A percentile compares a stretch with the other conserved stretches of the same genome.
Evolutionary conservation across 2,797 vertebrate species (phyloP).

Genomic region (Eupleurogrammus muticus): DNA sequence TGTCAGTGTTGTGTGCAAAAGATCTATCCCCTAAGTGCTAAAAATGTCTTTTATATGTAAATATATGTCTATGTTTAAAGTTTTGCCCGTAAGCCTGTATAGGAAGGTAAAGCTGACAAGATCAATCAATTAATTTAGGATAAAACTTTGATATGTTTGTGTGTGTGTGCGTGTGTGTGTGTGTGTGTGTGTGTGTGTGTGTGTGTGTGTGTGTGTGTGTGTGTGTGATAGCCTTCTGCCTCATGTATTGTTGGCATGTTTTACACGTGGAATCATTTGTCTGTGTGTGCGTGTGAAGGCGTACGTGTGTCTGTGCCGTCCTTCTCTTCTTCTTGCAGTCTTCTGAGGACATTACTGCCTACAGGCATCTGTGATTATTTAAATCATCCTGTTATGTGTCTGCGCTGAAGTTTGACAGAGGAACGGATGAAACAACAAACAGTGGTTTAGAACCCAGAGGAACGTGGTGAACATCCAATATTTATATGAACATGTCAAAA

Average conservation of each 20-base stretch:
- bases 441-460: constrained; percentile 9
- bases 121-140: too few relatives aligned
- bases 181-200: neutral
- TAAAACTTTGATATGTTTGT: constrained; percentile 3
- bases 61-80: too few relatives aligned
- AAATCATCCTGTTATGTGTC: neutral
- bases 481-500: constrained; percentile 38
- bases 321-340: constrained; percentile 2
- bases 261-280: neutral
- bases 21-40: neutral
- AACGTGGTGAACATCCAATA: neutral
- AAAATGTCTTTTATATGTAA: too few relatives aligned
- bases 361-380: neutral
- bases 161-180: neutral
- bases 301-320: neutral
- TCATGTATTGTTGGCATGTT: neutral
- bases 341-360: neutral
- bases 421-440: constrained; percentile 7
- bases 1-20: too few relatives aligned
- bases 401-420: constrained; percentile 9
- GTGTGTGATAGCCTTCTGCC: neutral
- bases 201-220: constrained; percentile 4
- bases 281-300: neutral
- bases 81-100: neutral
- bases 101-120: neutral